Base-by-base conservation (phyloP, 2,888 invertebrate genomes). In the Apantesis nais region DNA sequence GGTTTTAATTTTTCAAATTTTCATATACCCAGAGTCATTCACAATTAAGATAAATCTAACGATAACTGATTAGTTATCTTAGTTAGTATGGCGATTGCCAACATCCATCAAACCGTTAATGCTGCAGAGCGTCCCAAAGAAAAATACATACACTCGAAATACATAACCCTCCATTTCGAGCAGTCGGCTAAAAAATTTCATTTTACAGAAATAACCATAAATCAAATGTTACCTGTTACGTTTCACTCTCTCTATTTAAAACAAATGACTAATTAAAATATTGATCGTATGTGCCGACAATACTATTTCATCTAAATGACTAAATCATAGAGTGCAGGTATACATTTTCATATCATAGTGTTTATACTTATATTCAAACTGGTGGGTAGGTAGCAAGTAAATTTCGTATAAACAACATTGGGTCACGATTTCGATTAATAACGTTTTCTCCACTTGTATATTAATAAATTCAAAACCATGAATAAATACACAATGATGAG, bases 381-480 rank as follows among this genome's bases (percentile, higher is more conserved):
- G 37, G n/a, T 37, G 37, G 25, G 25, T 8, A 39, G 11, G 8
- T 39, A 48, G 48, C 8, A 7, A 48, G 22, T n/a, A n/a, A n/a
- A n/a, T 9, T 48, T 48, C 22, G 9, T 48, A 22, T 48, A 41
- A 41, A 41, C 16, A 62, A 62, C 62, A 29, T 41, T 41, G 62
- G 41, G 19, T 19, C 62, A 63, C 62, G 62, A 63, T 63, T 29
- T 63, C 62, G 19, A 63, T 63, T 63, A 41, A 63, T 63, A 39
- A 29, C 34, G 58, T 60, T 66, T 66, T 66, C 58, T 58, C 58
- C 22, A 19, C 29, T 55, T 29, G 55, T 19, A 29, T 39, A 64
- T 48, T 64, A 64, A 64, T 64, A 29, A 39, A 48, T 55, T n/a
- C 34, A 52, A 66, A 66, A 41, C 12, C 58, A 60, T 66, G 37